Conservation (phyloP, 2,888 invertebrate genomes). For the Heliconius erato region DNA sequence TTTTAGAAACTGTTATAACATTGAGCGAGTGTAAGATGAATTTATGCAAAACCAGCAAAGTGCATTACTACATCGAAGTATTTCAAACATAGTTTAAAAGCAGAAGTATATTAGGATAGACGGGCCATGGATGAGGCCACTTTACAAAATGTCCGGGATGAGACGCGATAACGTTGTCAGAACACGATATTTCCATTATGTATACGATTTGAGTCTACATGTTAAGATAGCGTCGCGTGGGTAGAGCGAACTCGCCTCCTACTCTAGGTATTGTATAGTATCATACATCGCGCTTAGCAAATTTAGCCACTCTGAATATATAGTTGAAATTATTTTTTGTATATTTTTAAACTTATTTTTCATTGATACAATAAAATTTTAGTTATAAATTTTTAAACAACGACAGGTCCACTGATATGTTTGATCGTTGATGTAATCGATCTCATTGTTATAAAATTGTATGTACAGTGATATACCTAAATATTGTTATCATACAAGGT, state of each 20-base stretch:
- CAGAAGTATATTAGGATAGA: conserved; percentile 61
- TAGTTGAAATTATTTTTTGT: conserved; percentile 57
- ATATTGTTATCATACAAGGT: conserved; percentile 86
- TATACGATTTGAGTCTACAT: conserved; percentile 86
- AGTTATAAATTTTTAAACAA: conserved; percentile 62
- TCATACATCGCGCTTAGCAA: conserved; percentile 65
- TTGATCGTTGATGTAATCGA: conserved; percentile 72
- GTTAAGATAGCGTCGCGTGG: conserved; percentile 82
- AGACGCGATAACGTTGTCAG: conserved; percentile 85
- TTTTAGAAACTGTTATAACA: conserved; percentile 44
- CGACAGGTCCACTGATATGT: conserved; percentile 74
- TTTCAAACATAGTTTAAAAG: conserved; percentile 70
- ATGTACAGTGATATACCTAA: conserved; percentile 73
- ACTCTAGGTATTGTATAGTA: conserved; percentile 51
- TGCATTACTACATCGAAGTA: conserved; percentile 70
- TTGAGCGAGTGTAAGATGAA: conserved; percentile 44
- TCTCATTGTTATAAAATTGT: conserved; percentile 84
- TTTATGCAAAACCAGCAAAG: conserved; percentile 67
- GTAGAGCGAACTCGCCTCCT: conserved; percentile 66
- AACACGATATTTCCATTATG: conserved; percentile 86
- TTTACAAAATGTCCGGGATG: conserved; percentile 85
- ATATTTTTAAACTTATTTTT: conserved; percentile 46
- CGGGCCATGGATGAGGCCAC: conserved; percentile 78
- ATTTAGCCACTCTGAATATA: conserved; percentile 63
- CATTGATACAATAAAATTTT: conserved; percentile 37